Evolutionary conservation across 2,113 vertebrate species (phyloP).

Genomic region (Hemibagrus wyckioides): DNA sequence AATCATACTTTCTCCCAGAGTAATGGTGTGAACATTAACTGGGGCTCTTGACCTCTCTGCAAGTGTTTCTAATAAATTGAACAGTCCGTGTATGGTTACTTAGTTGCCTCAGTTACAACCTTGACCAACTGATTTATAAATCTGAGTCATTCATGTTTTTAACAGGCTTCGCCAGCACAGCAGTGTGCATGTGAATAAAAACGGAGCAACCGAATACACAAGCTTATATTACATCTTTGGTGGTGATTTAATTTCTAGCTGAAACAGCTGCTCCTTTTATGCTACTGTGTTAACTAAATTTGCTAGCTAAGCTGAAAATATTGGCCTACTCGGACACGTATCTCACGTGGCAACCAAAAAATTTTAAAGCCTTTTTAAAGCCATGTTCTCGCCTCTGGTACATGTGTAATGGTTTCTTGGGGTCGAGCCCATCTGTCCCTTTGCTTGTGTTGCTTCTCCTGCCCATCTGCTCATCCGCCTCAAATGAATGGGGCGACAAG

Average conservation of each 20-base stretch:
- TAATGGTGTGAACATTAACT: background rate
- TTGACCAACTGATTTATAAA: background rate
- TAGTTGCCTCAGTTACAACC: background rate
- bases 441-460: background rate
- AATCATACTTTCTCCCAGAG: background rate
- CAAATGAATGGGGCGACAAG: background rate
- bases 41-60: background rate
- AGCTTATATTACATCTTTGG: background rate
- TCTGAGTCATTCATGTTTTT: background rate
- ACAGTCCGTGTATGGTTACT: background rate
- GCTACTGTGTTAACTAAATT: background rate
- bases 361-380: background rate
- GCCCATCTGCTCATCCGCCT: background rate
- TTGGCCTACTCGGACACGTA: background rate
- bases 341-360: background rate
- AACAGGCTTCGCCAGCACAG: background rate
- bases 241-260: background rate
- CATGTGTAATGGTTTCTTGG: background rate
- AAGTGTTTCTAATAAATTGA: background rate
- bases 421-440: conserved; percentile 3
- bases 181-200: background rate
- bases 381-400: background rate
- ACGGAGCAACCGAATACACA: background rate
- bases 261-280: background rate
- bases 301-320: background rate